A percentile compares a stretch with the other conserved stretches of the same genome.
These are phyloP conservation scores for Nixonia krombeini DNA, from an alignment of 1,140 invertebrate species.

Conservation along the genomic window DNA sequence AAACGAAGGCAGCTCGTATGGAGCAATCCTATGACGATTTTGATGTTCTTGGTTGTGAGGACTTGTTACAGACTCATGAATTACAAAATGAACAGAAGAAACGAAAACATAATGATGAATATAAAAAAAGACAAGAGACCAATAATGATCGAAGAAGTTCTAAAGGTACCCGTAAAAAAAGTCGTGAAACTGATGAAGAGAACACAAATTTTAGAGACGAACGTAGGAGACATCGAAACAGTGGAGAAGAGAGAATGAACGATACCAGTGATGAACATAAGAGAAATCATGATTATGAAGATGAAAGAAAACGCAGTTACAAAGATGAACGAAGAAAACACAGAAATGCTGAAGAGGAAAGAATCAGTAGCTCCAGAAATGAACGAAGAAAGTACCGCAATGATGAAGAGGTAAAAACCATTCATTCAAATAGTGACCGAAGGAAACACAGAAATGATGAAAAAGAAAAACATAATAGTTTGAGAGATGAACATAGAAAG, in stretches of 20 bases:
- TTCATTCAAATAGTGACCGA: too few relatives aligned
- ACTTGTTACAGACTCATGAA: background rate
- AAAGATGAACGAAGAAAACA: background rate
- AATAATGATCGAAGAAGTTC: background rate
- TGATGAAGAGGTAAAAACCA: too few relatives aligned
- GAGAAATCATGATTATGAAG: background rate
- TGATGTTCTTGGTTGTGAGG: constrained; percentile 5
- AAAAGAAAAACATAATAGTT: constrained; percentile 9
- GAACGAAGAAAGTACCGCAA: too few relatives aligned
- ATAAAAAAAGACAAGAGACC: background rate
- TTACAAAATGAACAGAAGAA: background rate
- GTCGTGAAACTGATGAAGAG: background rate
- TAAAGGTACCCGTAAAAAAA: too few relatives aligned
- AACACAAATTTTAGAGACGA: background rate
- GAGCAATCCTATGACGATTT: background rate
- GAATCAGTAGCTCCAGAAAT: too few relatives aligned
- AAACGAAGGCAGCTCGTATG: too few relatives aligned
- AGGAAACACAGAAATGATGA: too few relatives aligned
- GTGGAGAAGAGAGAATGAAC: background rate
- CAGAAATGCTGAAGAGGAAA: background rate
- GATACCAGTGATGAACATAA: too few relatives aligned
- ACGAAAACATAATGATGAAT: constrained; percentile 2
- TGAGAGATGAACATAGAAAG: background rate
- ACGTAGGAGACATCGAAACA: background rate
- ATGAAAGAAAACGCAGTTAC: background rate